Conservation (phyloP, 2,888 invertebrate species). For the Oxytorus armatus region DNA sequence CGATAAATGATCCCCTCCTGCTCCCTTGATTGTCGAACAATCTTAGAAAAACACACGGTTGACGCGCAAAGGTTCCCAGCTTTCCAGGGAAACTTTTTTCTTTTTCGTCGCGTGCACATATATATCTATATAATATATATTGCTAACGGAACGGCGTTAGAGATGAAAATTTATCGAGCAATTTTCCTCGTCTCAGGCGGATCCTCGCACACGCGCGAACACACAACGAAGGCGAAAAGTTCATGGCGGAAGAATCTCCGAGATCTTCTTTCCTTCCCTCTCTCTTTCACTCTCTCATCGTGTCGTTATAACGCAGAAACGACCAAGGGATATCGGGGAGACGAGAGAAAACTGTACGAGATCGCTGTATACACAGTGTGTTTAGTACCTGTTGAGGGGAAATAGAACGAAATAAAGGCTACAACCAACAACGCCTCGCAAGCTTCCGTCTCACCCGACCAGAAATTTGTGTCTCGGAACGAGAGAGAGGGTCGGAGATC, state of each 20-base stretch:
- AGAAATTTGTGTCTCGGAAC: slow-evolving; percentile 57
- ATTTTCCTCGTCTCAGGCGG: slow-evolving; percentile 62
- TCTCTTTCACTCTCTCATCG: slow-evolving; percentile 22
- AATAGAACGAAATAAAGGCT: slow-evolving; percentile 63
- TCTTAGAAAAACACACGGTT: slow-evolving; percentile 1
- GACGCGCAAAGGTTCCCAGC: slow-evolving; percentile 12
- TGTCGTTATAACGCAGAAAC: slow-evolving; percentile 20
- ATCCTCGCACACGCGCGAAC: slow-evolving; percentile 31
- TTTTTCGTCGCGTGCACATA: background rate
- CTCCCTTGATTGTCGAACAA: slow-evolving; percentile 12
- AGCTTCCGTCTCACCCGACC: slow-evolving; percentile 35
- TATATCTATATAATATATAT: background rate
- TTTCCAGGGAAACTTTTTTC: slow-evolving; percentile 25
- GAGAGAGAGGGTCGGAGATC: slow-evolving; percentile 4
- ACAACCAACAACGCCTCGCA: slow-evolving; percentile 10
- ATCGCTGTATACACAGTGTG: slow-evolving; percentile 34
- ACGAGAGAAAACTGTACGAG: slow-evolving; percentile 26
- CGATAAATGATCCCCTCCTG: background rate
- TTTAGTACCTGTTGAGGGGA: slow-evolving; percentile 67
- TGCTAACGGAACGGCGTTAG: background rate
- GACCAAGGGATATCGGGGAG: slow-evolving; percentile 6
- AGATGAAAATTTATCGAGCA: slow-evolving; percentile 65
- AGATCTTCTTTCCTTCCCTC: slow-evolving; percentile 37
- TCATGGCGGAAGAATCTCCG: slow-evolving; percentile 23
- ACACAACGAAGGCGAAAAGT: slow-evolving; percentile 55